Evolutionary conservation across 2,113 vertebrate genomes (phyloP), one percentile per base, ranked within the genome.

Genomic region (Bos indicus): DNA sequence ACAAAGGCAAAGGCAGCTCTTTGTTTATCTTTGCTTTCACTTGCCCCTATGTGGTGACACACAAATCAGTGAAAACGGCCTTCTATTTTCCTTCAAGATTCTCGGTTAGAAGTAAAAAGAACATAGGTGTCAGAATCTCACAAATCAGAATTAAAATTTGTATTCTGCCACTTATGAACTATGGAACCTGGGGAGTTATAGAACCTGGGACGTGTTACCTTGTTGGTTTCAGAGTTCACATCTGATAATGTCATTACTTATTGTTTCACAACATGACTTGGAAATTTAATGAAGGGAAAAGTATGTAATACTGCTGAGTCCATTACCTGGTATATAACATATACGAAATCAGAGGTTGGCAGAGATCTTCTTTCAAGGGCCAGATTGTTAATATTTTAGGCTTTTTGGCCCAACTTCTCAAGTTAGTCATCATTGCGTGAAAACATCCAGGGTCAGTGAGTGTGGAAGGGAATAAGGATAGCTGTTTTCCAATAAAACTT

Each of bases 271-370:
- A 8, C 1, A 1, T 43, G 33, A n/a, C 57, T 82, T 7, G 81
- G 85, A 92, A 92, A 88, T 64, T 74, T 90, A 97, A 95, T 91
- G 74, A 96, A 30, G 59, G 80, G 33, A 62, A 95, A 96, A 59
- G 6, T 82, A 81, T 67, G 30, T 88, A 96, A 77, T 13, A 88
- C 21, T 46, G 6, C 36, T 52, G 86, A 81, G 36, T 30, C 26
- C 56, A 92, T 59, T 85, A 13, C 40, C 33, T 62, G 87, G 36
- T 77, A 67, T 67, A 59, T 43, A 54, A 51, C 54, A 62, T 77
- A 48, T 19, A 52, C 51, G 92, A 74, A 84, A 81, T 30, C 57
- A 86, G 71, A 15, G 19, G 23, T 54, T 96, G 82, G 54, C 59
- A 83, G 74, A 97, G 43, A 15, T 25, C 46, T 71, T 74, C 33